Percentiles rank a stretch among this genome's conserved stretches.
phyloP scores from a whole-genome alignment of 2,113 vertebrate genomes.

The Nerophis lumbriciformis region DNA sequence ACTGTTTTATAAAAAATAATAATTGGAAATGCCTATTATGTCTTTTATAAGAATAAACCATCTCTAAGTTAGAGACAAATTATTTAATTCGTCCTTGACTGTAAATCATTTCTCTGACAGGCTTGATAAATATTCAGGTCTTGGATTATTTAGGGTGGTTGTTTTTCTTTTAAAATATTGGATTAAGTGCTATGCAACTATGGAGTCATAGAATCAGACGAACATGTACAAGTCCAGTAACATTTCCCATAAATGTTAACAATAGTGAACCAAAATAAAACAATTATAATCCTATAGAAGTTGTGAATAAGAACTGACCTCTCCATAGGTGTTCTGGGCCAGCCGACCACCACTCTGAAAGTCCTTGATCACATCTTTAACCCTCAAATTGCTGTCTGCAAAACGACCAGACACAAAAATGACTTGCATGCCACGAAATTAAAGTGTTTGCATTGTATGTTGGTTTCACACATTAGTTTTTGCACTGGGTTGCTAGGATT shows the following conservation, averaged over 20 bases:
- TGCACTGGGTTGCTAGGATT: not conserved
- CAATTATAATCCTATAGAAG: no score
- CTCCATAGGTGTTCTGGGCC: constrained; percentile 67
- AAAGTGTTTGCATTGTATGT: not conserved
- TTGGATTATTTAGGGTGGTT: not conserved
- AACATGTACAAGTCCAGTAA: not conserved
- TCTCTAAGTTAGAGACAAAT: not conserved
- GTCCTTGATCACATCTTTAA: constrained; percentile 82
- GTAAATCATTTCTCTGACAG: not conserved
- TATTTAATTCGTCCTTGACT: not conserved
- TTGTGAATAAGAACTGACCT: constrained; percentile 63
- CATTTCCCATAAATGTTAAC: not conserved
- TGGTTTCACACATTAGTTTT: not conserved
- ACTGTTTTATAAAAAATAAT: no score
- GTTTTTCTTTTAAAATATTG: not conserved
- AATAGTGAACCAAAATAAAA: not conserved
- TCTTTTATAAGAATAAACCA: no score
- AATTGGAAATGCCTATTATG: no score
- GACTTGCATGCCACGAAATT: not conserved
- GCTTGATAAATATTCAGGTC: not conserved
- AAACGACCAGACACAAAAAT: not conserved
- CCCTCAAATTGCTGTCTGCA: constrained; percentile 78
- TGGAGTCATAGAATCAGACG: not conserved
- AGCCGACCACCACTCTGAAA: constrained; percentile 73
- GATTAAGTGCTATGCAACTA: not conserved